A percentile compares a stretch with the other conserved stretches of the same genome.
Conservation (phyloP, 2,888 invertebrate genomes). For the Lacanobia oleracea region DNA sequence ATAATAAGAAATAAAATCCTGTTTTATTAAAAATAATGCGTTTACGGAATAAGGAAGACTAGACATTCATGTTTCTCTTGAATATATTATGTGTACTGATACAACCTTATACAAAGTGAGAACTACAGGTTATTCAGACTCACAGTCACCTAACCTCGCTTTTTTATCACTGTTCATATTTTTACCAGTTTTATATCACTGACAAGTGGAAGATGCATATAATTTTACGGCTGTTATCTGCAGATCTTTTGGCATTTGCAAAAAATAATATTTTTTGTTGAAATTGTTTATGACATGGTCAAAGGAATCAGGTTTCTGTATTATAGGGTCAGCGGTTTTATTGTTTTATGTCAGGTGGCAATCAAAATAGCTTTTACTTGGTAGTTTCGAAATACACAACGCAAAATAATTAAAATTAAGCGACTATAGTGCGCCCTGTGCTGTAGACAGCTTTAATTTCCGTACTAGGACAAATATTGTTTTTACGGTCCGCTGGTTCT, state of each 20-base stretch:
- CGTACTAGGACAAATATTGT: slow-evolving; percentile 9
- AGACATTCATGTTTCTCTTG: slow-evolving; percentile 20
- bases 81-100: slow-evolving; percentile 37
- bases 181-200: slow-evolving; percentile 30
- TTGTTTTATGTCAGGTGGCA: neutral
- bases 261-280: neutral
- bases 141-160: slow-evolving; percentile 25
- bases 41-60: slow-evolving; percentile 49
- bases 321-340: neutral
- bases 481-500: neutral
- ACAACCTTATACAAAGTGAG: slow-evolving; percentile 24
- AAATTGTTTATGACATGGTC: neutral
- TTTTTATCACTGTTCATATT: slow-evolving; percentile 13
- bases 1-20: slow-evolving; percentile 18
- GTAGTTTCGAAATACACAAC: neutral
- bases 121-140: slow-evolving; percentile 8
- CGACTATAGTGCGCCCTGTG: neutral
- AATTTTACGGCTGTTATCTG: slow-evolving; percentile 24
- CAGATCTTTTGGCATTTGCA: slow-evolving; percentile 26
- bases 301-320: slow-evolving; percentile 13
- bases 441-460: slow-evolving; percentile 7
- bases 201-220: slow-evolving; percentile 24
- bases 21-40: slow-evolving; percentile 36
- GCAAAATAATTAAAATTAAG: neutral
- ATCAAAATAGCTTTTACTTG: neutral